Conservation (phyloP, 1,140 invertebrate genomes). For the Pseudomyrmex cubaensis region DNA sequence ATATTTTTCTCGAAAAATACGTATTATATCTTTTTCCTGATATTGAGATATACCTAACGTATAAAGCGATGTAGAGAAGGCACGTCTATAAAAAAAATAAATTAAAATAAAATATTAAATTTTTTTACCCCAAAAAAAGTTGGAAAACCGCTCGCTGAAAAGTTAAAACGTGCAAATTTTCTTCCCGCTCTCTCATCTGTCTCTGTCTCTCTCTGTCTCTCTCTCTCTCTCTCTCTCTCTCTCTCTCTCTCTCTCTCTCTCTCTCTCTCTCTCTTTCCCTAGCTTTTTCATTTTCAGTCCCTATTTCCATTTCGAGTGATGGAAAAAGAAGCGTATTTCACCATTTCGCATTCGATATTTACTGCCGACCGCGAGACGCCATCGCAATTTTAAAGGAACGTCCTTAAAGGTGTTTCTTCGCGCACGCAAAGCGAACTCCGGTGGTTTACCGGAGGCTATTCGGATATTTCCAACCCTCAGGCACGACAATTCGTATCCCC, state of each 20-base stretch:
- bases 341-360: conserved; percentile 55
- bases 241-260: background rate
- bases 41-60: background rate
- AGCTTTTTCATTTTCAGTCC: conserved; percentile 37
- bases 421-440: conserved; percentile 10
- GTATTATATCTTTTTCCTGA: conserved; percentile 12
- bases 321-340: conserved; percentile 23
- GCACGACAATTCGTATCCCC: conserved; percentile 41
- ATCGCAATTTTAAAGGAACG: conserved; percentile 42
- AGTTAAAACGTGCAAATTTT: conserved; percentile 16
- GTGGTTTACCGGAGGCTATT: conserved; percentile 34
- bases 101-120: conserved; percentile 42
- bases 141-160: conserved; percentile 14
- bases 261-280: background rate
- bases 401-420: conserved; percentile 38
- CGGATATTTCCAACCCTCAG: conserved; percentile 26
- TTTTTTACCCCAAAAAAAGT: background rate
- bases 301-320: conserved; percentile 50
- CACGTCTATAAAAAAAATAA: background rate
- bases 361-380: conserved; percentile 41
- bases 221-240: background rate
- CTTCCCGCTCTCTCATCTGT: too few species aligned
- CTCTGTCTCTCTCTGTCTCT: too few species aligned
- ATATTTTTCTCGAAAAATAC: background rate
- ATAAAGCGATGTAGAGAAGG: background rate